A percentile compares a stretch with the other conserved stretches of the same genome.
These are phyloP conservation scores for Eucidaris tribuloides DNA, from an alignment of 35 echinoderm and acorn worm genomes.

Conservation along the genomic window DNA sequence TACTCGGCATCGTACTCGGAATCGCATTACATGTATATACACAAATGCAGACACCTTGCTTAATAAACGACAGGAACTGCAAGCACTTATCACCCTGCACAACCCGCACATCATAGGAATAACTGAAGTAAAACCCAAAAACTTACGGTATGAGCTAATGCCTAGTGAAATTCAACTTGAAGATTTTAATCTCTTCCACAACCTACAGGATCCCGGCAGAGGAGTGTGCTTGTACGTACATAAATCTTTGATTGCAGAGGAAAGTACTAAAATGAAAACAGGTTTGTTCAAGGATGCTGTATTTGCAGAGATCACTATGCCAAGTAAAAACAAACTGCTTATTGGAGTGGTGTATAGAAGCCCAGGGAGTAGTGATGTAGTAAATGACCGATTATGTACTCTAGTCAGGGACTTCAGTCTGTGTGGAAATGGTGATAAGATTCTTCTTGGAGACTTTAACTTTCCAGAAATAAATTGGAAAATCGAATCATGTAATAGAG, in stretches of 20 bases:
- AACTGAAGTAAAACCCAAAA: conserved; percentile 24
- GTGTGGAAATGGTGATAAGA: neutral
- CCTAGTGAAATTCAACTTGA: neutral
- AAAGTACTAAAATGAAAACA: neutral
- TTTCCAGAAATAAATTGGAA: neutral
- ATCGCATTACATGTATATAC: conserved; percentile 22
- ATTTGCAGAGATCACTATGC: conserved; percentile 5
- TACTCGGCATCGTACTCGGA: neutral
- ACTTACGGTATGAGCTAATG: neutral
- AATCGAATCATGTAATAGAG: neutral
- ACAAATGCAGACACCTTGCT: neutral
- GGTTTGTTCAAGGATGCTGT: conserved; percentile 11
- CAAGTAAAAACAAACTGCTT: neutral
- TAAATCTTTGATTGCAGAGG: neutral
- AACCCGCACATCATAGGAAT: conserved; percentile 18
- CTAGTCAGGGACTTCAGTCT: neutral
- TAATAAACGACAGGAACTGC: neutral
- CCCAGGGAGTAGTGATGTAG: neutral
- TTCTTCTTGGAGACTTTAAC: conserved; percentile 15
- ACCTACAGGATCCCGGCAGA: neutral
- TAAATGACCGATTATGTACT: neutral
- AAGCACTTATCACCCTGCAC: neutral
- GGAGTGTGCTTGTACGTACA: neutral
- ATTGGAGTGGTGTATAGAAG: neutral
- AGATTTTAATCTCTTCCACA: neutral